Evolutionary conservation across 1,140 invertebrate species (phyloP).

Genomic region (Melanaphis sacchari): DNA sequence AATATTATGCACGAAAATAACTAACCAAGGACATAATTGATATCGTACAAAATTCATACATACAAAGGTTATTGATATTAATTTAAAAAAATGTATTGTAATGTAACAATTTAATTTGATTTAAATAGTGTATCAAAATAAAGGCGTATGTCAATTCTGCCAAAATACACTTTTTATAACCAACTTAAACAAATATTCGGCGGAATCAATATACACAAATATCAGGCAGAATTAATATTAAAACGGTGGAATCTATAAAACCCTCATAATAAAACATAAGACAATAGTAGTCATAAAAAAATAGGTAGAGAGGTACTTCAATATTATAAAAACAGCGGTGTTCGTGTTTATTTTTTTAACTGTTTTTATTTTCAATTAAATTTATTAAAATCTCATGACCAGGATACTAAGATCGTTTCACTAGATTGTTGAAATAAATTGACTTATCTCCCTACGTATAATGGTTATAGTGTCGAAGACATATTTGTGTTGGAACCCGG

Average conservation of each 20-base stretch:
- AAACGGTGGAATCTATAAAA: too few relatives aligned
- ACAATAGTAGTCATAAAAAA: too few relatives aligned
- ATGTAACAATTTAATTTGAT: background rate
- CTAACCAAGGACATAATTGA: background rate
- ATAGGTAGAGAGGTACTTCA: background rate
- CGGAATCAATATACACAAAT: too few relatives aligned
- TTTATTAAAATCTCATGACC: background rate
- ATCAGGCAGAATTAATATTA: too few relatives aligned
- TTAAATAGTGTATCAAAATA: background rate
- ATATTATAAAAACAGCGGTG: background rate
- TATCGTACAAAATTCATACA: background rate
- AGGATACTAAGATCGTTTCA: constrained; percentile 21
- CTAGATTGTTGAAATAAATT: constrained; percentile 25
- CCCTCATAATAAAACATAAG: too few relatives aligned
- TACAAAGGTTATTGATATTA: too few relatives aligned
- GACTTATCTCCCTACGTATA: constrained; percentile 15
- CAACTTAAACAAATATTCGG: too few relatives aligned
- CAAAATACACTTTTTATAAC: too few relatives aligned
- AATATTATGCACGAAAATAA: too few relatives aligned
- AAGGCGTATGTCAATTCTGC: too few relatives aligned
- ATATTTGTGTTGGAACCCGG: constrained; percentile 18
- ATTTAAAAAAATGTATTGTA: background rate
- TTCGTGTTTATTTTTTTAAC: background rate
- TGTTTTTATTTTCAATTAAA: constrained; percentile 21
- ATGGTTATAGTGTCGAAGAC: background rate